Conservation (phyloP, 1,140 invertebrate genomes). For the Papilio xuthus region DNA sequence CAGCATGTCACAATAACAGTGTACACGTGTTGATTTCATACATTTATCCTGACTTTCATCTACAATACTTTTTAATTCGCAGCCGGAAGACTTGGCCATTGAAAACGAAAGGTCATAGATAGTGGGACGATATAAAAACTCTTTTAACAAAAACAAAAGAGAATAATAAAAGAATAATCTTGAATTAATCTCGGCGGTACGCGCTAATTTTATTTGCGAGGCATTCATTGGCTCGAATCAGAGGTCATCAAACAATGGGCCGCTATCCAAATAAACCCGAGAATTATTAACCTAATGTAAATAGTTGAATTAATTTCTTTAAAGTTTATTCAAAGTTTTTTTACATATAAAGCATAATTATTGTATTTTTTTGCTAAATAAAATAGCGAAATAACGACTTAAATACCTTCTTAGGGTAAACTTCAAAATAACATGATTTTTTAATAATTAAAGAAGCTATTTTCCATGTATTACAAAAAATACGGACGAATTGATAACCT, state of each 20-base stretch:
- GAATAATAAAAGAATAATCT: slow-evolving; percentile 35
- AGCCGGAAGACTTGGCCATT: slow-evolving; percentile 32
- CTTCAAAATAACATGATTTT: too few relatives aligned
- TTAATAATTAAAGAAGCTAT: background rate
- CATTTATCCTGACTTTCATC: slow-evolving; percentile 36
- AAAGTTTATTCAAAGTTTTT: too few relatives aligned
- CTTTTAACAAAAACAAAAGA: slow-evolving; percentile 36
- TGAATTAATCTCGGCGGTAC: slow-evolving; percentile 32
- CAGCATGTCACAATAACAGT: slow-evolving; percentile 14
- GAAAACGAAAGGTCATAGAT: slow-evolving; percentile 35
- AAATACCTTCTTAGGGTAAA: background rate
- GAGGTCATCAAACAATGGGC: background rate
- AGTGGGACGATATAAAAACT: slow-evolving; percentile 37
- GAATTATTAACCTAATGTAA: background rate
- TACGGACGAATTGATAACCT: too few relatives aligned
- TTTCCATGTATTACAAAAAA: background rate
- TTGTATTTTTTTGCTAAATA: background rate
- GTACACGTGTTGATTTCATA: slow-evolving; percentile 23
- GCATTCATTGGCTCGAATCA: slow-evolving; percentile 23
- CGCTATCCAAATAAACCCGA: background rate
- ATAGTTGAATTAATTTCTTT: background rate
- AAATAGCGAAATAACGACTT: background rate
- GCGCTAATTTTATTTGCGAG: slow-evolving; percentile 32
- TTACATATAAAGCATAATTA: background rate
- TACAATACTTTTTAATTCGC: slow-evolving; percentile 25